Conservation (phyloP, 2,797 vertebrate genomes). For the Staurois parvus region DNA sequence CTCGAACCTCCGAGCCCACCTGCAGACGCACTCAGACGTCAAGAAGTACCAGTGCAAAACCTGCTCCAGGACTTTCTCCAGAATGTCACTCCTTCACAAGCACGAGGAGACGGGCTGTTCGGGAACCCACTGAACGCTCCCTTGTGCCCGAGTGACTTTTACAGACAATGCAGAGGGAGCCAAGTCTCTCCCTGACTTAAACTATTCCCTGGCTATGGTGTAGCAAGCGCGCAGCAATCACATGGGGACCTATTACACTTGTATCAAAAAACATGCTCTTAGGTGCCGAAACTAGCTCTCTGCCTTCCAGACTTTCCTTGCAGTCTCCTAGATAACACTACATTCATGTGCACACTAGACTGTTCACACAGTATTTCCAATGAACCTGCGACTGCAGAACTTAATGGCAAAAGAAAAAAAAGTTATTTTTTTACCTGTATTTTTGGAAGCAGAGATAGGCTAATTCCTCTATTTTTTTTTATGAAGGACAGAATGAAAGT, state of each 20-base stretch:
- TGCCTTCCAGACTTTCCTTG: slow-evolving; percentile 18
- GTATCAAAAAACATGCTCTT: slow-evolving; percentile 21
- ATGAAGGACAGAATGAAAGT: slow-evolving; percentile 66
- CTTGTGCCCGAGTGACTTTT: slow-evolving; percentile 11
- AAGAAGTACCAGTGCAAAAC: slow-evolving; percentile 96
- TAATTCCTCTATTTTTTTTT: slow-evolving; percentile 16
- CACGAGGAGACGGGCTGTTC: slow-evolving; percentile 89
- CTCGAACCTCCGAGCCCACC: slow-evolving; percentile 95
- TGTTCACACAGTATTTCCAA: no score
- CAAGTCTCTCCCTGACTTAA: neutral
- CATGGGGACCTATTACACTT: slow-evolving; percentile 47
- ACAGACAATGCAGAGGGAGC: neutral
- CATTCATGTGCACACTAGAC: neutral
- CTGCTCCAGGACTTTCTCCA: slow-evolving; percentile 95
- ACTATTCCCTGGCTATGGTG: slow-evolving; percentile 27
- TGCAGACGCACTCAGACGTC: slow-evolving; percentile 97
- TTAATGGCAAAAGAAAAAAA: neutral
- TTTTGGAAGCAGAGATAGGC: slow-evolving; percentile 7
- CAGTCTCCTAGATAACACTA: neutral
- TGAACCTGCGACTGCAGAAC: no score
- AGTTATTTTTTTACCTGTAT: neutral
- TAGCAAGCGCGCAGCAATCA: neutral
- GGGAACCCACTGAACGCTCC: slow-evolving; percentile 69
- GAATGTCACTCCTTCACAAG: slow-evolving; percentile 97
- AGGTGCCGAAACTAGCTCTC: neutral